Percentiles rank a stretch among this genome's conserved stretches.
Conservation (phyloP, 1,140 invertebrate genomes). For the Calephelis nemesis region DNA sequence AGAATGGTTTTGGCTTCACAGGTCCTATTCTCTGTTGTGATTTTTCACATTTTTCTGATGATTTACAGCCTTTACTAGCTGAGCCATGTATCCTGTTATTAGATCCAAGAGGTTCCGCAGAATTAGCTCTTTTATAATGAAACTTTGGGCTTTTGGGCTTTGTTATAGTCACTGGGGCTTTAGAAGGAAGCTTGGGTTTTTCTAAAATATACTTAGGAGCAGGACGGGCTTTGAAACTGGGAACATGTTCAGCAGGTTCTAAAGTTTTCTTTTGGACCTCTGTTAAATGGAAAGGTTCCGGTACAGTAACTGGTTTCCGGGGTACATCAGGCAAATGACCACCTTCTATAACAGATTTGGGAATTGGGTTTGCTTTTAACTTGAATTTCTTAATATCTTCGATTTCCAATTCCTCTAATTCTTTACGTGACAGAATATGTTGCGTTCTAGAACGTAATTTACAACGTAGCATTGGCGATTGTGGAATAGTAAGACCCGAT, state of each 20-base stretch:
- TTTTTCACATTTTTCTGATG: slow-evolving; percentile 38
- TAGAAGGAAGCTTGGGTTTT: slow-evolving; percentile 53
- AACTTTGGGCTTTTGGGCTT: slow-evolving; percentile 57
- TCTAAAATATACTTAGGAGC: slow-evolving; percentile 67
- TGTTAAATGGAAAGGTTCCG: slow-evolving; percentile 69
- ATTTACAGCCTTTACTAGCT: slow-evolving; percentile 28
- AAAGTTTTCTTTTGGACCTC: slow-evolving; percentile 53
- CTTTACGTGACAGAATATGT: slow-evolving; percentile 60
- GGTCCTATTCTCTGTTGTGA: slow-evolving; percentile 45
- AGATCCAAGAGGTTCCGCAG: slow-evolving; percentile 39
- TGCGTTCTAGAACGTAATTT: slow-evolving; percentile 53
- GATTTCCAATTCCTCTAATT: slow-evolving; percentile 64
- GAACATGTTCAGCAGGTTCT: slow-evolving; percentile 38
- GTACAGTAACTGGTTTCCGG: slow-evolving; percentile 55
- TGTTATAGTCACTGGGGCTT: slow-evolving; percentile 42
- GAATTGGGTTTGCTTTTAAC: slow-evolving; percentile 68
- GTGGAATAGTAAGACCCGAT: slow-evolving; percentile 51
- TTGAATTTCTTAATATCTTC: slow-evolving; percentile 67
- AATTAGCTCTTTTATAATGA: slow-evolving; percentile 47
- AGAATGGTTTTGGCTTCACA: slow-evolving; percentile 61
- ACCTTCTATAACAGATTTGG: slow-evolving; percentile 60
- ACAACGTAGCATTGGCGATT: slow-evolving; percentile 64
- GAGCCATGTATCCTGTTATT: slow-evolving; percentile 28
- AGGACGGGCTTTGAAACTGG: slow-evolving; percentile 64
- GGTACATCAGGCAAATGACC: slow-evolving; percentile 57